A percentile compares a stretch with the other conserved stretches of the same genome.
Conservation (phyloP, 2,797 vertebrate species). For the Sebastes nivosus region DNA sequence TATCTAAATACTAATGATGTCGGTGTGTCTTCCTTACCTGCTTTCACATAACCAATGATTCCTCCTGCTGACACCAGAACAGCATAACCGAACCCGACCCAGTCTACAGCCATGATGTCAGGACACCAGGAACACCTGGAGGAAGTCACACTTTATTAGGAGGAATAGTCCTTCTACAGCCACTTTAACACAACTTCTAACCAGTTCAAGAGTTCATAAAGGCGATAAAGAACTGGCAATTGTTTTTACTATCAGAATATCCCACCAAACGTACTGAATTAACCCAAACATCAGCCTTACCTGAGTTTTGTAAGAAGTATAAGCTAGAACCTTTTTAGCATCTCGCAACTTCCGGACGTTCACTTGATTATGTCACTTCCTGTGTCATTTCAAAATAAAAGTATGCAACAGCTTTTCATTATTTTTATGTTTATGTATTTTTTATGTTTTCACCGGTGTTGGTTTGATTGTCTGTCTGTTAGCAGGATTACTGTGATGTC, state of each 20-base stretch:
- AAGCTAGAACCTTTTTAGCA: accelerated
- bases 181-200: not conserved
- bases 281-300: not conserved
- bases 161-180: not conserved
- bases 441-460: no score
- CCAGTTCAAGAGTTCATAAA: not conserved
- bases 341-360: not conserved
- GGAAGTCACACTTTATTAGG: not conserved
- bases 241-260: not conserved
- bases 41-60: slow-evolving; percentile 87
- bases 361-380: not conserved
- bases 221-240: accelerated
- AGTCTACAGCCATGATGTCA: slow-evolving; percentile 86
- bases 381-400: slow-evolving; percentile 27
- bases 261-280: accelerated
- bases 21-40: slow-evolving; percentile 76
- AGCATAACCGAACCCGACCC: slow-evolving; percentile 88
- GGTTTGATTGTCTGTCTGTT: no score
- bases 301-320: not conserved
- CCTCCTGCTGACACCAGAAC: slow-evolving; percentile 87
- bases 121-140: not conserved
- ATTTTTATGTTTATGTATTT: no score
- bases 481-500: no score
- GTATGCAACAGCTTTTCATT: not conserved
- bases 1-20: not conserved